Conservation (phyloP, 2,113 vertebrate species). For the Pogona vitticeps region DNA sequence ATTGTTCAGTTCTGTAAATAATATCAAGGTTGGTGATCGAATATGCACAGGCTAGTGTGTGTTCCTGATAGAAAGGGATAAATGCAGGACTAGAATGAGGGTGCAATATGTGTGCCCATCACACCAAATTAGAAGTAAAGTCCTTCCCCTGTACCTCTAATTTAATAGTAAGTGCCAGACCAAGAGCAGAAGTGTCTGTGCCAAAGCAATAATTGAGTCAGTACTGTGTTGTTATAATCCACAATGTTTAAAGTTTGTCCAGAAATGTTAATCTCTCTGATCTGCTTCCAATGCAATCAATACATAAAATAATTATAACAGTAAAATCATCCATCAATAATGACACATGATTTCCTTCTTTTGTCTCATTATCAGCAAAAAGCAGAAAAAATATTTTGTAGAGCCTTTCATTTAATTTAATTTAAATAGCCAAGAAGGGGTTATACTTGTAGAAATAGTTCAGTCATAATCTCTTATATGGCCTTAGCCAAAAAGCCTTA, state of each 20-base stretch:
- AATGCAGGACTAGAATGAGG: background rate
- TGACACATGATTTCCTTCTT: background rate
- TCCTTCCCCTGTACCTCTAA: background rate
- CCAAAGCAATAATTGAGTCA: background rate
- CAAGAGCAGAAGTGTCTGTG: background rate
- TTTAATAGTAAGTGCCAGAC: background rate
- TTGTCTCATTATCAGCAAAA: background rate
- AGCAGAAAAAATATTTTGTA: background rate
- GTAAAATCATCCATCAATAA: background rate
- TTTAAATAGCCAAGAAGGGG: background rate
- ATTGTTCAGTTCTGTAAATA: background rate
- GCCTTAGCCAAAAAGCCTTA: background rate
- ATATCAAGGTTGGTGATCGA: background rate
- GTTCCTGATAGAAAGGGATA: background rate
- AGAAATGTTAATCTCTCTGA: constrained; percentile 28
- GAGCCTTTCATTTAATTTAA: constrained; percentile 9
- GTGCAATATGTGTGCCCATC: background rate
- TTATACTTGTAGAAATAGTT: background rate
- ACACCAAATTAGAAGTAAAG: background rate
- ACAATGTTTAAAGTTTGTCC: background rate
- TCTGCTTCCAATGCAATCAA: constrained; percentile 39
- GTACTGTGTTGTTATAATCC: constrained; percentile 3
- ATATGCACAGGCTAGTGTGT: background rate
- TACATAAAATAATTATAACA: constrained; percentile 26
- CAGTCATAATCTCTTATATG: constrained; percentile 12